Conservation (phyloP, 2,888 invertebrate species). For the Chymomyza procnemis region DNA sequence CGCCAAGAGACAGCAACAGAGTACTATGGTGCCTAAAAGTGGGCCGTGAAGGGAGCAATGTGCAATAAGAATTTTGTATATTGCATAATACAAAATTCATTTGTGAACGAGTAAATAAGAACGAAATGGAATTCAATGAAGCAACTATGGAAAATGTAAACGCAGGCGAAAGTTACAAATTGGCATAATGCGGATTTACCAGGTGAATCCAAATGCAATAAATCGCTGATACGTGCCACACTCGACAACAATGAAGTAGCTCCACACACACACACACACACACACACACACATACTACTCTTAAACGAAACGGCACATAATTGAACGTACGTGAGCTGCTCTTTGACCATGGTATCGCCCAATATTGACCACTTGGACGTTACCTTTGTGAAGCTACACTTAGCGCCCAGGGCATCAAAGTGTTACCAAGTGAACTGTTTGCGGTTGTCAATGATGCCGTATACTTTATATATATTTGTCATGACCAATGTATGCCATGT, state of each 20-base stretch:
- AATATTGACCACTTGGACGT: background rate
- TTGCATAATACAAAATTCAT: slow-evolving; percentile 51
- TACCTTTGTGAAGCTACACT: background rate
- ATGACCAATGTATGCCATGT: background rate
- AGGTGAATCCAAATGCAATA: background rate
- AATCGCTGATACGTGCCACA: background rate
- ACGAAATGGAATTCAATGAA: slow-evolving; percentile 31
- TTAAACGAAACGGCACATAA: background rate
- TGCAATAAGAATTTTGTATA: slow-evolving; percentile 28
- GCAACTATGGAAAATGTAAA: background rate
- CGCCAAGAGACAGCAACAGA: slow-evolving; percentile 14
- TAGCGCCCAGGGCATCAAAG: background rate
- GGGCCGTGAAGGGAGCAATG: slow-evolving; percentile 5
- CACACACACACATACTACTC: too few relatives aligned
- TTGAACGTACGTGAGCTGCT: background rate
- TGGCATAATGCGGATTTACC: slow-evolving; percentile 42
- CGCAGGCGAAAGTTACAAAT: slow-evolving; percentile 29
- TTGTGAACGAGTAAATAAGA: slow-evolving; percentile 53
- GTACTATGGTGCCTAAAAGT: background rate
- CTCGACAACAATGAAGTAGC: background rate
- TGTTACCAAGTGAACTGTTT: slow-evolving; percentile 4
- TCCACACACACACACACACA: too few relatives aligned
- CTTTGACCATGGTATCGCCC: slow-evolving; percentile 4
- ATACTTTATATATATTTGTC: slow-evolving; percentile 23
- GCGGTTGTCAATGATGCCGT: slow-evolving; percentile 14